phyloP scores from a whole-genome alignment of 2,113 vertebrate genomes.

The Hippocampus abdominalis region DNA sequence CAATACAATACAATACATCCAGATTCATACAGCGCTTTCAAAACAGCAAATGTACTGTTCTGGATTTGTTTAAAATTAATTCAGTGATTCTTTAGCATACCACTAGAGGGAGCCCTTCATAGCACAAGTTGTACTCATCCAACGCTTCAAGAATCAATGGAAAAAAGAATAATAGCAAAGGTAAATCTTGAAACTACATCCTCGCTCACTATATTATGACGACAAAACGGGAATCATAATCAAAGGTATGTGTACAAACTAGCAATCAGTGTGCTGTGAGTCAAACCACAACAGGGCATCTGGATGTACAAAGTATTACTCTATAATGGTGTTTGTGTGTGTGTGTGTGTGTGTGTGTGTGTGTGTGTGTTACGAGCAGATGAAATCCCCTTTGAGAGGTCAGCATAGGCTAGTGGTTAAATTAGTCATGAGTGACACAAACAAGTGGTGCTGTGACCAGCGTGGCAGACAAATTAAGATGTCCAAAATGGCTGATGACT shows the following conservation, averaged over 20 bases:
- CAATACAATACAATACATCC: too few relatives aligned
- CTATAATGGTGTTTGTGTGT: constrained; percentile 28
- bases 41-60: too few relatives aligned
- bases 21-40: too few relatives aligned
- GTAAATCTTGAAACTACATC: not conserved
- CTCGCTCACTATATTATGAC: not conserved
- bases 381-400: constrained; percentile 38
- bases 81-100: too few relatives aligned
- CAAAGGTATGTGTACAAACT: constrained; percentile 9
- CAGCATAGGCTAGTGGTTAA: constrained; percentile 18
- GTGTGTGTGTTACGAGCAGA: not conserved
- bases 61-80: too few relatives aligned
- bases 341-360: not conserved
- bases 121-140: too few relatives aligned
- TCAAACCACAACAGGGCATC: constrained; percentile 29
- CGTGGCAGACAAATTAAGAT: constrained; percentile 20
- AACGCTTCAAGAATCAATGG: too few relatives aligned
- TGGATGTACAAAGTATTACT: constrained; percentile 20
- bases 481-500: constrained; percentile 20
- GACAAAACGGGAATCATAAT: not conserved
- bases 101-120: too few relatives aligned
- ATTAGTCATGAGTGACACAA: constrained; percentile 31
- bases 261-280: constrained; percentile 6
- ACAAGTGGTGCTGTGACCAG: constrained; percentile 4
- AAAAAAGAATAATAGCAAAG: not conserved